Evolutionary conservation across 2,888 invertebrate genomes (phyloP), one percentile per base, ranked within the genome.

Genomic region (Hofmannophila pseudospretella): DNA sequence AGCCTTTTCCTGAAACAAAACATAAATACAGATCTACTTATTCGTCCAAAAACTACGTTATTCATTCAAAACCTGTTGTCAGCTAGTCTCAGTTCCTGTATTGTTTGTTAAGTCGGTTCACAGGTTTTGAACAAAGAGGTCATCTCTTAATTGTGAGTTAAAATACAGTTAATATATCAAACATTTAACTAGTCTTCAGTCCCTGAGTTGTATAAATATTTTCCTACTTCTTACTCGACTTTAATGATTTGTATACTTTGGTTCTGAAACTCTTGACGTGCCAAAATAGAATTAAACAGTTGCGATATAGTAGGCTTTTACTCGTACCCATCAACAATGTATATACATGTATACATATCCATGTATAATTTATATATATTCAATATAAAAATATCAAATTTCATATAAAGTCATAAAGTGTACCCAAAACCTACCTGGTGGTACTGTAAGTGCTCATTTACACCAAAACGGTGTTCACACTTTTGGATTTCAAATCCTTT

Each of bases 331-430:
- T 81, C 84, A 85, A 86, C 85, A 85, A 85, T 86, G 84, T 86
- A 78, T 85, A 82, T 85, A 85, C 82, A 85, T 84, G 84, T 85
- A 82, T 84, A 86, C 84, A 84, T 85, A 84, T 78, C 72, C 82
- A 84, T 85, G 85, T 85, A 85, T 84, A 85, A 82, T 85, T 84
- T 85, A 85, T 85, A 85, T 85, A 85, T 85, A 84, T 84, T 82
- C 77, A 84, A 82, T 85, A 85, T 79, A 86, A 86, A 86, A 86
- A 86, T 85, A 85, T 85, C 71, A 84, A 85, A 84, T 85, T 86
- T 86, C 72, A 85, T 86, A 85, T 85, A 86, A 86, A 86, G 85
- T 84, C 84, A 84, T 84, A 86, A 86, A 86, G 82, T 85, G 86
- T 86, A 86, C 86, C 86, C 86, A 86, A 86, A 86, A 85, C 84